Evolutionary conservation across 2,888 invertebrate genomes (phyloP), one percentile per base, ranked within the genome.

Genomic region (Spodoptera exigua): DNA sequence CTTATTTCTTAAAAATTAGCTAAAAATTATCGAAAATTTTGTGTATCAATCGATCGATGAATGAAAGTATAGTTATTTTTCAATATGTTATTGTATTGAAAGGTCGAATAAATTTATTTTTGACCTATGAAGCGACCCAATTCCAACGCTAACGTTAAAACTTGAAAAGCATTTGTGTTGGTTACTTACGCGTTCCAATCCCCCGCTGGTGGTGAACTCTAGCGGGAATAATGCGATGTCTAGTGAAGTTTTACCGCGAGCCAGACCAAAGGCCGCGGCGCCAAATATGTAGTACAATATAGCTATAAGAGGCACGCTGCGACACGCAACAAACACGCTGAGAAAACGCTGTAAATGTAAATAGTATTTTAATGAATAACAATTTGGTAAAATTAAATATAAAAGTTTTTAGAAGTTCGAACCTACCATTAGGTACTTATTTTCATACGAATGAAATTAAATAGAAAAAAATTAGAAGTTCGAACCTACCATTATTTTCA

Each of bases 181-280:
- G 13, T 11, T 41, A 82, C 88, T 91, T 52, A 96, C 96, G 27
- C 74, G 70, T 57, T 96, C 96, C 32, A 96, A 95, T 2, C 96
- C 96, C 0, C 96, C 96, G 1, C 95, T 95, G 0, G 96, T 96
- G 5, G 96, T 96, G 76, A 97, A 96, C 81, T 96, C 96, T 63
- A 96, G 79, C 0, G 96, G 96, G 78, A 96, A 97, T 88, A 96
- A 91, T 16, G 95, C 81, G 61, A 95, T 90, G 43, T 96, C 95
- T 2, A 95, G 84, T 0, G 95, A 80, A 2, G 90, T 84, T 57
- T 94, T 89, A 7, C 88, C 84, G 45, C 96, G 89, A 2, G 94
- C 87, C 13, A 95, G 89, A 1, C 96, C 96, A 74, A 96, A 96
- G 16, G 93, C 82, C 0, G 95, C 68, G 43, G 95, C 94, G 0